A percentile compares a stretch with the other conserved stretches of the same genome.
Conservation (phyloP, 2,888 invertebrate genomes). For the Andrena camellia region DNA sequence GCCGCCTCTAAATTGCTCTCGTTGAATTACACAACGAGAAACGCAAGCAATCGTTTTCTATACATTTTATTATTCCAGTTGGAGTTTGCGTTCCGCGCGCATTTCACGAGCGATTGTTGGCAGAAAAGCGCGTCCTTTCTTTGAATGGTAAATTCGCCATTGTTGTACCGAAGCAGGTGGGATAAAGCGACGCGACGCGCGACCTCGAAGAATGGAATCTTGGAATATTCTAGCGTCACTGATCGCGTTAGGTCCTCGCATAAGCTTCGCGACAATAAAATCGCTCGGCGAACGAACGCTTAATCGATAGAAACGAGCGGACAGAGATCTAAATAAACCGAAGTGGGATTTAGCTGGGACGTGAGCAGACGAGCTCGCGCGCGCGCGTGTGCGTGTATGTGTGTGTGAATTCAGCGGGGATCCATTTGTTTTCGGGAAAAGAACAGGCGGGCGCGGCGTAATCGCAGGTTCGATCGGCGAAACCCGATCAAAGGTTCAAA, state of each 20-base stretch:
- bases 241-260: not conserved
- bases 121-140: not conserved
- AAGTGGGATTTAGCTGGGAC: constrained; percentile 17
- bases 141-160: constrained; percentile 9
- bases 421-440: constrained; percentile 36
- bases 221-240: not conserved
- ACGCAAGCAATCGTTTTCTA: constrained; percentile 8
- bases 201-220: not conserved
- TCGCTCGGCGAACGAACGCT: constrained; percentile 1
- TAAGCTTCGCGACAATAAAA: constrained; percentile 2
- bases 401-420: constrained; percentile 20
- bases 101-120: not conserved
- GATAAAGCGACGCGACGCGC: not conserved
- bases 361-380: not conserved
- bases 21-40: constrained; percentile 27
- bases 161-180: not conserved
- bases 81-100: not conserved
- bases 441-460: constrained; percentile 24
- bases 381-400: too few relatives aligned
- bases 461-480: constrained; percentile 42
- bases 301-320: constrained; percentile 7
- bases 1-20: constrained; percentile 2
- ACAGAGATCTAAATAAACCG: constrained; percentile 37
- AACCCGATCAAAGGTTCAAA: constrained; percentile 49
- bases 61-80: not conserved